Evolutionary conservation across 2,797 vertebrate species (phyloP).

Genomic region (Zalophus californianus): DNA sequence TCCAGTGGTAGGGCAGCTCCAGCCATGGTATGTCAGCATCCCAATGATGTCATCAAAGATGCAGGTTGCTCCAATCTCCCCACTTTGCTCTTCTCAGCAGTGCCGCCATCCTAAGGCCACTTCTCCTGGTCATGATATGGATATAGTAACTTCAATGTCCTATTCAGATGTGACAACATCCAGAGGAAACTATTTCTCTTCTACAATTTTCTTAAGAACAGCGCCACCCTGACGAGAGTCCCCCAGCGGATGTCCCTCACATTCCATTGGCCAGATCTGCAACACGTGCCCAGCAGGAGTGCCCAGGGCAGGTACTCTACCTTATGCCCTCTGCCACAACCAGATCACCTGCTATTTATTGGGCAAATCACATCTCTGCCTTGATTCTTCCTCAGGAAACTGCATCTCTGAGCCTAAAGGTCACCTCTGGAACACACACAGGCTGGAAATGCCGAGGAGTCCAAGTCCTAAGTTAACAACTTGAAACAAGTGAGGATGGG

Average conservation of each 20-base stretch:
- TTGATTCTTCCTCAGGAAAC: neutral
- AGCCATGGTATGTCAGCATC: neutral
- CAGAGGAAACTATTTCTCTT: neutral
- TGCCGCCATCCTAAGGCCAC: neutral
- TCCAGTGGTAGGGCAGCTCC: fast-evolving
- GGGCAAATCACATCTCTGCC: fast-evolving
- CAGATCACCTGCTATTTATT: neutral
- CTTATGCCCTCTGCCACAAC: too few relatives aligned
- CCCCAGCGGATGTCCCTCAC: neutral
- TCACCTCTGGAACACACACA: neutral
- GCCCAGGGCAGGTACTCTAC: fast-evolving
- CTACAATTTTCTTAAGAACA: neutral
- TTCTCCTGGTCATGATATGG: neutral
- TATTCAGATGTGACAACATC: neutral
- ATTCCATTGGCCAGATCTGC: neutral
- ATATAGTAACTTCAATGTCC: neutral
- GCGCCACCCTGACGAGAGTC: neutral
- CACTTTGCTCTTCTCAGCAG: neutral
- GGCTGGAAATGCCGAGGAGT: neutral
- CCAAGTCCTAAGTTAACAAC: neutral
- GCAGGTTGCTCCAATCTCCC: neutral
- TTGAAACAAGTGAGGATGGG: neutral
- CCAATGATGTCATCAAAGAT: neutral
- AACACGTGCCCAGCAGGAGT: neutral
- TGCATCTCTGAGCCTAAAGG: neutral